Evolutionary conservation across 2,113 vertebrate genomes (phyloP).

Genomic region (Festucalex cinctus): DNA sequence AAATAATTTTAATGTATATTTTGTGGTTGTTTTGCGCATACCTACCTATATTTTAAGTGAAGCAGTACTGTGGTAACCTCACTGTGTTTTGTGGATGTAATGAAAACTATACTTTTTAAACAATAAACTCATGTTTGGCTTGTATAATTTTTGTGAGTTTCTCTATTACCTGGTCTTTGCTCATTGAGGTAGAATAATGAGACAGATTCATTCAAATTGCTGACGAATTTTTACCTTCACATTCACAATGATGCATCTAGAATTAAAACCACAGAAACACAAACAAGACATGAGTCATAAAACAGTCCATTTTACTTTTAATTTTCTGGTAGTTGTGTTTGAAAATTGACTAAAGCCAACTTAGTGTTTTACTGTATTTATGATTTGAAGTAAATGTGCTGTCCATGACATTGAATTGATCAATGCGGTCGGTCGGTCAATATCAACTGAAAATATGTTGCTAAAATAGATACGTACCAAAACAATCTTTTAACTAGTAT

Average conservation of each 20-base stretch:
- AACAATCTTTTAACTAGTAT: conserved; percentile 22
- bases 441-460: neutral
- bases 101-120: neutral
- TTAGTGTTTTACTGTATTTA: neutral
- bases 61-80: conserved; percentile 18
- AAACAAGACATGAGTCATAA: neutral
- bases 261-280: neutral
- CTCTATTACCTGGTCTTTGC: neutral
- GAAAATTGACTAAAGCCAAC: neutral
- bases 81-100: conserved; percentile 12
- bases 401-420: neutral
- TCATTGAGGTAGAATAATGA: neutral
- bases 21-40: conserved; percentile 40
- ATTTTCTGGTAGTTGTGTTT: neutral
- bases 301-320: neutral
- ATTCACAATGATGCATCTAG: neutral
- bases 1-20: conserved; percentile 28
- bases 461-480: conserved; percentile 21
- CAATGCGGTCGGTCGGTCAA: neutral
- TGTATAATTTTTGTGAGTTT: neutral
- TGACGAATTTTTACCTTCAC: neutral
- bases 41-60: conserved; percentile 31
- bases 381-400: neutral
- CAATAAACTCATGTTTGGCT: conserved; percentile 9
- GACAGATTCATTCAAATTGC: neutral